Conservation (phyloP, 2,113 vertebrate species). For the Tamias sibiricus region DNA sequence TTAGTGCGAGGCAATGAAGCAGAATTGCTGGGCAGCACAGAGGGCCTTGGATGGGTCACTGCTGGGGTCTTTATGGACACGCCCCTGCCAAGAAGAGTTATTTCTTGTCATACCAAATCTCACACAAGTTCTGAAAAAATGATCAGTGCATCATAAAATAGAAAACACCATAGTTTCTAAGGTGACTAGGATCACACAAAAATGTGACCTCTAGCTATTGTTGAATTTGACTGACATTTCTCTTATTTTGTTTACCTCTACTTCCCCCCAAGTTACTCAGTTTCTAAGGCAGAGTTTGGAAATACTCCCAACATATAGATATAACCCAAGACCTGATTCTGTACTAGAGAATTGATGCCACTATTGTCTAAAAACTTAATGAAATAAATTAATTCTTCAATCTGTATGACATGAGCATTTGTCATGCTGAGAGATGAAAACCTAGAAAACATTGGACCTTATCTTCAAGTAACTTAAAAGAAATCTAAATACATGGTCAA, state of each 20-base stretch:
- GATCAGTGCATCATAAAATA: background rate
- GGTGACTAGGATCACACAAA: background rate
- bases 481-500: slow-evolving; percentile 16
- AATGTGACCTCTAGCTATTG: background rate
- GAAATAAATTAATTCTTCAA: slow-evolving; percentile 8
- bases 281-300: slow-evolving; percentile 19
- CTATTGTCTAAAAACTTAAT: slow-evolving; percentile 28
- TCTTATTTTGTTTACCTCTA: slow-evolving; percentile 17
- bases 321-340: background rate
- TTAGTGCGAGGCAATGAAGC: background rate
- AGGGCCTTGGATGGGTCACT: background rate
- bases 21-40: background rate
- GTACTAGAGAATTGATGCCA: background rate
- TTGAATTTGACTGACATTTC: background rate
- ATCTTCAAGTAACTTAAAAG: slow-evolving; percentile 12
- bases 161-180: background rate
- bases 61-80: background rate
- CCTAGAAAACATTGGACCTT: background rate
- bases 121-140: background rate
- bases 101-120: background rate
- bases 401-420: background rate
- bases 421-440: background rate
- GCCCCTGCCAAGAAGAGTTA: background rate
- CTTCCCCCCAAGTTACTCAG: background rate
- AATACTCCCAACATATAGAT: background rate